Percentiles rank a stretch among this genome's conserved stretches.
These are phyloP conservation scores for Cinclus cinclus DNA, from an alignment of 2,113 vertebrate species.

Conservation along the genomic window DNA sequence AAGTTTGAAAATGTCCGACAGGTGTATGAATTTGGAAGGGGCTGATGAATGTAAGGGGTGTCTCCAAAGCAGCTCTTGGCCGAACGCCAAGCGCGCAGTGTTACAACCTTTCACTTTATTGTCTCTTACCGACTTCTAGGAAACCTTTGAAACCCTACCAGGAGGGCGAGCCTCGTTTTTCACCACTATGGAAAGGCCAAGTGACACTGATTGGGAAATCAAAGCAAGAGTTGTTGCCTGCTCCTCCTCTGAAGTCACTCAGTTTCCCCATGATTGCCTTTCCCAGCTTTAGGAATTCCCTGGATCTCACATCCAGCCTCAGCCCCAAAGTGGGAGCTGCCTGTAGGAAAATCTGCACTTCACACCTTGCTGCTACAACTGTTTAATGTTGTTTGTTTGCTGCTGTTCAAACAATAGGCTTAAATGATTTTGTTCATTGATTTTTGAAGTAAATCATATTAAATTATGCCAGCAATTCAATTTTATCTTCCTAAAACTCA, in stretches of 20 bases:
- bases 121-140: too few relatives aligned
- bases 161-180: too few relatives aligned
- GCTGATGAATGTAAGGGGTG: too few relatives aligned
- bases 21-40: too few relatives aligned
- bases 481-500: neutral
- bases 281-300: neutral
- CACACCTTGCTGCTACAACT: neutral
- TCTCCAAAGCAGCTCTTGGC: too few relatives aligned
- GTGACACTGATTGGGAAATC: constrained; percentile 1
- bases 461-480: neutral
- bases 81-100: too few relatives aligned
- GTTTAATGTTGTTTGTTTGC: neutral
- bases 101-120: too few relatives aligned
- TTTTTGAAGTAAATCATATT: neutral
- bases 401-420: neutral
- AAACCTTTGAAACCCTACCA: too few relatives aligned
- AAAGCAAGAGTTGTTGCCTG: neutral
- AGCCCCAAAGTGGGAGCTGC: neutral
- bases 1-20: too few relatives aligned
- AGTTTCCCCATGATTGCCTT: neutral
- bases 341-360: neutral
- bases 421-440: neutral
- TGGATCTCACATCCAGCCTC: neutral
- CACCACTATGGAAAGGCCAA: neutral
- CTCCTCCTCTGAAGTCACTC: neutral